Evolutionary conservation across 2,888 invertebrate genomes (phyloP), one percentile per base, ranked within the genome.

Genomic region (Lamellibrachia satsuma): DNA sequence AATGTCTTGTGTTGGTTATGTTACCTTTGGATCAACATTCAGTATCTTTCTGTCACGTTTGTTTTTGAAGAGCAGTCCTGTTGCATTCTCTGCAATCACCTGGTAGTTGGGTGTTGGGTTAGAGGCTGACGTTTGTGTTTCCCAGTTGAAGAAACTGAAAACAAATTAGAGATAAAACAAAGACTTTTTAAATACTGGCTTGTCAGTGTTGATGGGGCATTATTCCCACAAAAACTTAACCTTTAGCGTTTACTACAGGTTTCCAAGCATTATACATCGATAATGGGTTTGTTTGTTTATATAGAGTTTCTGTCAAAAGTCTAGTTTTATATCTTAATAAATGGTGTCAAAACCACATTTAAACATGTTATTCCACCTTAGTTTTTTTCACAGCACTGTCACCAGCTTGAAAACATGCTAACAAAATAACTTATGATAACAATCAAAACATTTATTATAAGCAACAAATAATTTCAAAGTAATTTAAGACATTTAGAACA

Each of bases 21-120:
- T 93, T 94, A 96, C 96, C 95, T 96, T 96, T 92, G 98, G 98
- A 95, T 98, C 98, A 0, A 98, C 98, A 95, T 97, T 97, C 92
- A 98, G 97, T 90, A 97, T 97, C 96, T 98, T 98, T 94, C 98
- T 97, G 95, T 98, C 98, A 94, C 98, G 97, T 92, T 98, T 97
- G 95, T 98, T 98, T 97, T 98, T 98, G 95, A 98, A 98, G 75
- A 98, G 96, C 52, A 98, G 96, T 0, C 98, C 98, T 93, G 97
- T 97, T 7, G 97, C 97, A n/a, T 97, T 97, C 95, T 98, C 98
- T 95, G 98, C 97, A 52, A 98, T 96, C 0, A 98, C 98, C 97
- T 97, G 97, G 96, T 98, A 98, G 97, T 98, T 98, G 91, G 97
- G 97, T 52, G 98, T 98, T 93, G 98, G 97, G 94, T 98, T 98